Conservation (phyloP, 2,888 invertebrate species). For the Microctonus aethiopoides region DNA sequence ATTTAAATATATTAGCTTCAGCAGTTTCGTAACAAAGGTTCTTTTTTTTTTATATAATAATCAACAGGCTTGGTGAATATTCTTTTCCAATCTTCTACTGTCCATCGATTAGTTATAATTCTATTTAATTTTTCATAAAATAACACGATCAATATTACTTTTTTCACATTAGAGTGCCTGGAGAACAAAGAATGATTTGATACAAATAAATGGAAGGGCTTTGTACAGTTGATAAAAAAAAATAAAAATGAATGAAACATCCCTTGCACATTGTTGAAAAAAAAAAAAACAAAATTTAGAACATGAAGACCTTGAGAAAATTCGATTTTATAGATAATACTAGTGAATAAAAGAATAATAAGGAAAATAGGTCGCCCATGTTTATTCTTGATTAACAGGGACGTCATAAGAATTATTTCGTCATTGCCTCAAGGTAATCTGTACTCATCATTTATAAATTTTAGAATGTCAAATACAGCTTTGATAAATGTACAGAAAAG, state of each 20-base stretch:
- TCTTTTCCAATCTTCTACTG: no score
- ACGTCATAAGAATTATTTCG: constrained; percentile 3
- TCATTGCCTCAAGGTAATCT: constrained; percentile 3
- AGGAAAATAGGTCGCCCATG: not conserved
- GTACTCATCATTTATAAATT: no score
- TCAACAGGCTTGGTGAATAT: no score
- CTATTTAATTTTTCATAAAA: not conserved
- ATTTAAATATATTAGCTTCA: not conserved
- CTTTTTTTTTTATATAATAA: not conserved
- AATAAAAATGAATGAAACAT: no score
- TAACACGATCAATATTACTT: not conserved
- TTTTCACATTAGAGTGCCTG: not conserved
- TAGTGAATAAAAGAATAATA: no score
- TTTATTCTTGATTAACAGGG: not conserved
- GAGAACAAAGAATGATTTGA: no score
- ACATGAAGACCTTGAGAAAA: no score
- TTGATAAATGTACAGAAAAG: not conserved
- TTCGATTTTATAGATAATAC: no score
- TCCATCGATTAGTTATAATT: not conserved
- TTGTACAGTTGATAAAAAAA: no score
- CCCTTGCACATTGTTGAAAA: no score
- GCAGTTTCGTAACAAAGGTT: constrained; percentile 2
- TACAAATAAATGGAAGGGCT: no score
- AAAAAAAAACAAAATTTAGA: constrained; percentile 10
- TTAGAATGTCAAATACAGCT: not conserved